Percentiles rank a stretch among this genome's conserved stretches.
Conservation (phyloP, 2,888 invertebrate genomes). For the Orchesella flavescens region DNA sequence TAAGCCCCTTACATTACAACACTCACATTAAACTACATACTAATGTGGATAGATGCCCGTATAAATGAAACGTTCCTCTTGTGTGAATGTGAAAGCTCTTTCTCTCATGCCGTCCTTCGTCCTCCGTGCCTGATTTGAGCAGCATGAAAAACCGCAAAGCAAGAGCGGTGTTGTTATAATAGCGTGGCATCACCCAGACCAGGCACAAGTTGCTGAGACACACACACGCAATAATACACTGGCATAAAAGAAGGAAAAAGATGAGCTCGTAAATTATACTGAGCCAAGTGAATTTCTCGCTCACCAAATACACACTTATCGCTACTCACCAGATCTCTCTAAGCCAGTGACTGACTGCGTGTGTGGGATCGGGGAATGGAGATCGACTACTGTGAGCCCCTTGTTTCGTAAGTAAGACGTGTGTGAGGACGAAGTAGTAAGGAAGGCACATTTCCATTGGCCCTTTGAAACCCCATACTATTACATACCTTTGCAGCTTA, state of each 20-base stretch:
- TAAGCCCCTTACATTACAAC: too few relatives aligned
- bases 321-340: slow-evolving; percentile 24
- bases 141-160: slow-evolving; percentile 22
- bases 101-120: background rate
- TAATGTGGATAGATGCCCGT: too few relatives aligned
- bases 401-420: background rate
- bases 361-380: background rate
- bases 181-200: background rate
- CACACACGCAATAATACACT: background rate
- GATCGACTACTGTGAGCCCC: background rate
- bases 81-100: background rate
- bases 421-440: slow-evolving; percentile 6
- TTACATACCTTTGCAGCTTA: too few relatives aligned
- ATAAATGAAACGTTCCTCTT: too few relatives aligned
- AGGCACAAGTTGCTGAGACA: background rate
- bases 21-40: too few relatives aligned
- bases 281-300: slow-evolving; percentile 29
- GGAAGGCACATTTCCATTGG: too few relatives aligned
- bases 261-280: slow-evolving; percentile 45
- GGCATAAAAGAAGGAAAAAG: slow-evolving; percentile 14
- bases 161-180: background rate
- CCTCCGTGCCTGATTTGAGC: slow-evolving; percentile 20
- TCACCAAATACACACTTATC: slow-evolving; percentile 25
- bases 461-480: too few relatives aligned
- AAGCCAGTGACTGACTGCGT: slow-evolving; percentile 1